These are phyloP conservation scores for Fulica atra DNA, from an alignment of 2,113 vertebrate genomes.

Conservation along the genomic window DNA sequence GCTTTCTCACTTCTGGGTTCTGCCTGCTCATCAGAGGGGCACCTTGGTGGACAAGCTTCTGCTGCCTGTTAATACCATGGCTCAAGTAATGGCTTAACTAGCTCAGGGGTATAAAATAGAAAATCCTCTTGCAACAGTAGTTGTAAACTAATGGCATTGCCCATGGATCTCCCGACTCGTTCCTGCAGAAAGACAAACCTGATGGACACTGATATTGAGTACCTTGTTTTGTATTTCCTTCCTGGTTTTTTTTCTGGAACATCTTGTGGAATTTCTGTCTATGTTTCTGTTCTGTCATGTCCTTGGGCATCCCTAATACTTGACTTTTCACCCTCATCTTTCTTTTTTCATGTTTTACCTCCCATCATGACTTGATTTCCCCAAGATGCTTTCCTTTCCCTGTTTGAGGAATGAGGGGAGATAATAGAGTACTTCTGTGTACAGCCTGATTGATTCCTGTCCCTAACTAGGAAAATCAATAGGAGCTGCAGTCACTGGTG, in stretches of 20 bases:
- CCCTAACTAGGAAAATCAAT: background rate
- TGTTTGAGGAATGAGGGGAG: background rate
- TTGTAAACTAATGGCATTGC: background rate
- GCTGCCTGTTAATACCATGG: background rate
- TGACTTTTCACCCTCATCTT: background rate
- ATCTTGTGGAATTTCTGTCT: too few species aligned
- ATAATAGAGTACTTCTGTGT: background rate
- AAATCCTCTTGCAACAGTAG: background rate
- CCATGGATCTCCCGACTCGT: background rate
- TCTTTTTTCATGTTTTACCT: background rate
- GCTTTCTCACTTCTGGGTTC: background rate
- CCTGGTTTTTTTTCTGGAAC: too few species aligned
- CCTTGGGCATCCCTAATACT: background rate
- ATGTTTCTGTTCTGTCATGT: background rate
- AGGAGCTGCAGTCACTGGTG: background rate
- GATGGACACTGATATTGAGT: background rate
- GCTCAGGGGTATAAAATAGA: background rate
- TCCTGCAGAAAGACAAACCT: background rate
- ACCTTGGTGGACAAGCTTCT: background rate
- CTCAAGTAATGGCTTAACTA: background rate
- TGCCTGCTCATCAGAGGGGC: background rate
- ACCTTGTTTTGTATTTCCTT: background rate
- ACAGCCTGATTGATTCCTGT: background rate
- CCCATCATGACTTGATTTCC: background rate
- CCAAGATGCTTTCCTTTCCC: background rate